Base-by-base conservation (phyloP, 2,797 vertebrate genomes). In the Kryptolebias ocellatus region DNA sequence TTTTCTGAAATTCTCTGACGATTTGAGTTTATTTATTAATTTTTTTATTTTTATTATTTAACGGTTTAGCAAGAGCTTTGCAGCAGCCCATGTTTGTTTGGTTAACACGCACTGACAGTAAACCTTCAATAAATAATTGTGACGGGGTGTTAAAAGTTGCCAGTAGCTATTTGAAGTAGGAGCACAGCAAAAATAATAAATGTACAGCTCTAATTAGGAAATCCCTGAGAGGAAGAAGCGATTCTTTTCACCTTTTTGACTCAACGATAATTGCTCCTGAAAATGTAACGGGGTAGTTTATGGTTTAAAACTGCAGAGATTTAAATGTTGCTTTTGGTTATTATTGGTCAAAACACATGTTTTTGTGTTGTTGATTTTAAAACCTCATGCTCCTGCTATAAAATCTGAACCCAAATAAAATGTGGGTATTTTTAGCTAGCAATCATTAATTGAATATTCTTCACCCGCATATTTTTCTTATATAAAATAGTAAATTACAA, bases 151-250 rank as follows among this genome's bases (percentile, higher is more conserved):
- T 67, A 39, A 70, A 70, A 73, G 57, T 62, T 68, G 59, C 68
- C 59, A 6, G 15, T 5, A 66, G 68, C 56, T 67, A 34, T 71
- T 70, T 80, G 46, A 75, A 50, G 55, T 63, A 60, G 47, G 50
- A 62, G 58, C 46, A 73, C 39, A 24, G 49, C 18, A 54, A 64
- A 56, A 76, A 70, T 74, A 64, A 79, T 44, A 56, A 73, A 80
- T 67, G 27, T 31, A 45, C 28, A 24, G 11, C 46, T 29, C 20
- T 73, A 53, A 78, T 66, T 60, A 77, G 58, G 44, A 58, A 74
- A 18, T 53, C 20, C 47, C 42, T 45, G 50, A 74, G 29, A 58
- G 57, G 65, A 80, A 83, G 44, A 60, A 2, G 6, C 45, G 56
- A 54, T 56, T 64, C 61, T 53, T 49, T 69, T 80, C 53, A 74